These are phyloP conservation scores for Pangasius sanitwongsei DNA, from an alignment of 2,797 vertebrate genomes.

Conservation along the genomic window DNA sequence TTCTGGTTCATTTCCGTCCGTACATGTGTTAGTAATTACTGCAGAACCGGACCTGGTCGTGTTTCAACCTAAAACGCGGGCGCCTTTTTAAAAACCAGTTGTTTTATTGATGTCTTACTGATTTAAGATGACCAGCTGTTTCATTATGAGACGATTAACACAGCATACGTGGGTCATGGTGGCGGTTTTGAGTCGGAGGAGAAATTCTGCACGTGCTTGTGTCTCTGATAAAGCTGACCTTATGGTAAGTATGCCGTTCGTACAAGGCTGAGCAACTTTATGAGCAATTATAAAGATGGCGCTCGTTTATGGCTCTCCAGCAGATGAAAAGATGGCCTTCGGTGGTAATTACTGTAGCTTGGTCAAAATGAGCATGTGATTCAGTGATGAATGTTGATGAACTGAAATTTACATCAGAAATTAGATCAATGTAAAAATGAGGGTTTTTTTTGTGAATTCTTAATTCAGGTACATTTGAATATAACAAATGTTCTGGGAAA, in stretches of 20 bases:
- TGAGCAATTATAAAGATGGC: constrained; percentile 12
- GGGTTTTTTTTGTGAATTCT: background rate
- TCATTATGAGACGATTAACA: too few species aligned
- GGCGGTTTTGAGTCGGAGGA: background rate
- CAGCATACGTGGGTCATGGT: too few species aligned
- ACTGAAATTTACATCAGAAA: background rate
- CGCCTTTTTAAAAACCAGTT: background rate
- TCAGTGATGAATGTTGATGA: background rate
- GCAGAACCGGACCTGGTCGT: constrained; percentile 42
- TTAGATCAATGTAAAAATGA: background rate
- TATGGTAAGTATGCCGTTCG: background rate
- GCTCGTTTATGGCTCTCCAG: background rate
- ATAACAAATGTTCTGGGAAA: background rate
- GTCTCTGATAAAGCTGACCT: background rate
- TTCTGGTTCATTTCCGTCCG: constrained; percentile 69
- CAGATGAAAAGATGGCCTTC: background rate
- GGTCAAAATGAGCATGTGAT: background rate
- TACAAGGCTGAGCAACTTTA: constrained; percentile 30
- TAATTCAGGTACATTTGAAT: background rate
- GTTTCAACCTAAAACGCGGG: constrained; percentile 1
- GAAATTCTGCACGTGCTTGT: background rate
- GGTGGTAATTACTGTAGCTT: background rate
- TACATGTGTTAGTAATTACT: constrained; percentile 60
- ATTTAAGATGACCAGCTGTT: background rate
- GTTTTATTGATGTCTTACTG: background rate